Percentiles rank a stretch among this genome's conserved stretches.
Evolutionary conservation across 1,140 invertebrate species (phyloP).

Genomic region (Tetraneura akinire): DNA sequence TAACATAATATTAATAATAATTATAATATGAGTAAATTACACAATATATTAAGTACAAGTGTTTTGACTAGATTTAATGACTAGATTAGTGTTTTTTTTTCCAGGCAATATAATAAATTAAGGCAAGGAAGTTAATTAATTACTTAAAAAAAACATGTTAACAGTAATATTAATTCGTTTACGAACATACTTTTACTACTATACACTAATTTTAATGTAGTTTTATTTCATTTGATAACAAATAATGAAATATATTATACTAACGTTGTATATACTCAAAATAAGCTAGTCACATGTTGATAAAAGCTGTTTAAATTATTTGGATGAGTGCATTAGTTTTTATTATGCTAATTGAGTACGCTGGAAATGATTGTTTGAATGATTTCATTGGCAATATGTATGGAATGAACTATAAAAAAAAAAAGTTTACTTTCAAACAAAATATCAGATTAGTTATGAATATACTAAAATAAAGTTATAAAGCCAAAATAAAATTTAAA

Average conservation of each 20-base stretch:
- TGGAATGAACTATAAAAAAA: too few relatives aligned
- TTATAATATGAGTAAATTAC: constrained; percentile 23
- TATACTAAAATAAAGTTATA: too few relatives aligned
- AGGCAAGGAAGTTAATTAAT: neutral
- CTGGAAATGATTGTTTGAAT: too few relatives aligned
- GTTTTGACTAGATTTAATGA: constrained; percentile 32
- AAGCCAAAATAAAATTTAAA: too few relatives aligned
- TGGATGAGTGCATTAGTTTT: neutral
- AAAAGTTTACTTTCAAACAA: too few relatives aligned
- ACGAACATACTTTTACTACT: neutral
- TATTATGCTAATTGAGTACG: too few relatives aligned
- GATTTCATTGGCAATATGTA: too few relatives aligned
- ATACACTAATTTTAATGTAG: neutral
- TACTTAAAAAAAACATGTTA: neutral
- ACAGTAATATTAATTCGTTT: neutral
- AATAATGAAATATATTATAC: constrained; percentile 14
- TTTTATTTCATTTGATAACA: neutral
- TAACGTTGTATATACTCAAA: neutral
- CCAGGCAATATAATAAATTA: constrained; percentile 1
- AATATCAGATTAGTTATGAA: too few relatives aligned
- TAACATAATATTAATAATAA: constrained; percentile 32
- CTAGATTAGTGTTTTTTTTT: constrained; percentile 35
- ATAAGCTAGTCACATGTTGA: neutral
- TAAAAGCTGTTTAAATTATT: neutral
- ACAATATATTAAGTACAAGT: constrained; percentile 20